phyloP scores from a whole-genome alignment of 2,797 vertebrate species.

The Malurus splendens region DNA sequence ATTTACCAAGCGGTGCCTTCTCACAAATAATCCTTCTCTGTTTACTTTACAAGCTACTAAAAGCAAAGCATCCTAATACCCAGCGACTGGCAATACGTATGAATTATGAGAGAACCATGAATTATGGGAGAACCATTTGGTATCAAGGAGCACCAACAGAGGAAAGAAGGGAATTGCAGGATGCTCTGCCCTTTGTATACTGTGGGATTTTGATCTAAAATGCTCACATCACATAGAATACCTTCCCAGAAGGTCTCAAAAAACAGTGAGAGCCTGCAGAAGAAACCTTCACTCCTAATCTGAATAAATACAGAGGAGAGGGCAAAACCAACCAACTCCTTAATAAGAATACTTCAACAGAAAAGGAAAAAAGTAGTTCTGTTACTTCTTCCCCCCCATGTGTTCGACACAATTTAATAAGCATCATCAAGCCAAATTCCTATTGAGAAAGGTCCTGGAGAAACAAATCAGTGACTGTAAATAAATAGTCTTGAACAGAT shows the following conservation, averaged over 20 bases:
- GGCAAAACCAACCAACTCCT: not conserved
- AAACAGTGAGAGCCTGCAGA: not conserved
- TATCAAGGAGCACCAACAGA: not conserved
- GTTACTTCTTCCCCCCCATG: fast-evolving
- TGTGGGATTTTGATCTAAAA: not conserved
- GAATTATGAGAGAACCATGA: not conserved
- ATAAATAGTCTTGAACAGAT: not conserved
- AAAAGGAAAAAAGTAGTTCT: not conserved
- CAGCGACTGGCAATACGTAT: fast-evolving
- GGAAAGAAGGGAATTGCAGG: not conserved
- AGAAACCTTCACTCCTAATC: not conserved
- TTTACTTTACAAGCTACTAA: not conserved
- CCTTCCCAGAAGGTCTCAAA: not conserved
- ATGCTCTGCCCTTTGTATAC: not conserved
- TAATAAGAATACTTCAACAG: not conserved
- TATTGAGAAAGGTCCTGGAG: not conserved
- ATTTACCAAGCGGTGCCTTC: not conserved
- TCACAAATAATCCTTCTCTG: not conserved
- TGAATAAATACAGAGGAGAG: not conserved
- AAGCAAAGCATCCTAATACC: not conserved
- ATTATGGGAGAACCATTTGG: not conserved
- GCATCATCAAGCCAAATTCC: not conserved
- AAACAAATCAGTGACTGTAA: not conserved
- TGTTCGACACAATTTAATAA: not conserved
- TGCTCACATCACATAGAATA: not conserved